Percentiles rank a stretch among this genome's conserved stretches.
Evolutionary conservation across 2,113 vertebrate genomes (phyloP).

Genomic region (Phocoena sinus): DNA sequence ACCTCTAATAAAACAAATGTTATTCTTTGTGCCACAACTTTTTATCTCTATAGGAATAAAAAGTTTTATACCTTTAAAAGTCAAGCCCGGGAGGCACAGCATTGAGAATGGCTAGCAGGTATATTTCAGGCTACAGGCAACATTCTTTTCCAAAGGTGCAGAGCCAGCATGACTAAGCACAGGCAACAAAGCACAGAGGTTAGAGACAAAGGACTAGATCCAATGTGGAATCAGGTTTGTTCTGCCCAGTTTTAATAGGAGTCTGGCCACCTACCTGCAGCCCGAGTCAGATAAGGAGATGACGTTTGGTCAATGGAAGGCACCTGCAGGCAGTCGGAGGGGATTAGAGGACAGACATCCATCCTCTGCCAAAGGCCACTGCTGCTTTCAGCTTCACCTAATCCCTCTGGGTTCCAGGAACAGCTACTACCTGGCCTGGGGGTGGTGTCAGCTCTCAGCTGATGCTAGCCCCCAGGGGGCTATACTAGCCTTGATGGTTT

Average conservation of each 20-base stretch:
- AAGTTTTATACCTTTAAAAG: background rate
- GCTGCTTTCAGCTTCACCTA: background rate
- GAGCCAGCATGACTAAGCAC: background rate
- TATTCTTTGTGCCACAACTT: too few relatives aligned
- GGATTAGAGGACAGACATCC: background rate
- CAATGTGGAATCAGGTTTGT: background rate
- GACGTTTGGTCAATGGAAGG: background rate
- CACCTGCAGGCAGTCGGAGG: background rate
- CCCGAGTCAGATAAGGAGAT: background rate
- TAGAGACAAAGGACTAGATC: background rate
- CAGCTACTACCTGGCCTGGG: accelerated
- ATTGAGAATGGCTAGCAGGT: background rate
- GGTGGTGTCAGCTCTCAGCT: too few relatives aligned
- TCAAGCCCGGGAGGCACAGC: background rate
- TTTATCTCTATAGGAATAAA: background rate
- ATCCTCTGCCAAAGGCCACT: background rate
- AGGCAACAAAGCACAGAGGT: background rate
- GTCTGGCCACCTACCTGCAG: background rate
- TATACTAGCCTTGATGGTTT: background rate
- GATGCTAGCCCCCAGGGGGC: background rate
- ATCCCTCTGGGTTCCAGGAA: background rate
- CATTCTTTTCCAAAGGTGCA: background rate
- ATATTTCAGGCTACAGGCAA: background rate
- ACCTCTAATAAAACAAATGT: too few relatives aligned
- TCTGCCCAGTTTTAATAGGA: background rate